phyloP scores from a whole-genome alignment of 2,113 vertebrate species.

The Oenanthe oenanthe region DNA sequence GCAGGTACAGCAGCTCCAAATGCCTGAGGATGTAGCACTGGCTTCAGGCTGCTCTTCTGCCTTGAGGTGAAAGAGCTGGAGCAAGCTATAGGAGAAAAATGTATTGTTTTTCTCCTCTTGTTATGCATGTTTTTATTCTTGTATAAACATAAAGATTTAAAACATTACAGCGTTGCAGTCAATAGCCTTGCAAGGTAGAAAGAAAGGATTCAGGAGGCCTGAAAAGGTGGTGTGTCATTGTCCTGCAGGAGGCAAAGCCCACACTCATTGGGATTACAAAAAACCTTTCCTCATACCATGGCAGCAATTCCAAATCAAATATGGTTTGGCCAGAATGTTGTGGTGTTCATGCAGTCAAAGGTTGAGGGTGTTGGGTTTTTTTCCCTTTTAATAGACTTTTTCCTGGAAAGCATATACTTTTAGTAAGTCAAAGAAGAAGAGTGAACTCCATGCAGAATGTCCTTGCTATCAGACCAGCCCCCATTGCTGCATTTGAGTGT shows the following conservation, averaged over 20 bases:
- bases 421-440: not conserved
- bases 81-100: not conserved
- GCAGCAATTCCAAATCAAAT: not conserved
- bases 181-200: not conserved
- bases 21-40: not conserved
- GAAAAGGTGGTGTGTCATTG: not conserved
- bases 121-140: not conserved
- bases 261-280: not conserved
- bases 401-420: not conserved
- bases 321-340: constrained; percentile 20
- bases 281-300: not conserved
- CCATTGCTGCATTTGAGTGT: not conserved
- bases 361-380: not conserved
- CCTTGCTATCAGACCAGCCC: not conserved
- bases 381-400: not conserved
- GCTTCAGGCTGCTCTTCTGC: not conserved
- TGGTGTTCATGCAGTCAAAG: not conserved
- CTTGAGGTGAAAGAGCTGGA: not conserved
- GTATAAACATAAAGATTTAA: not conserved
- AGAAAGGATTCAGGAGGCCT: not conserved
- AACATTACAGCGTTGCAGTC: not conserved
- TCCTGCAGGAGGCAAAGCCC: not conserved
- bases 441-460: not conserved
- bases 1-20: not conserved
- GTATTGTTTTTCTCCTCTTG: not conserved